Percentiles rank a stretch among this genome's conserved stretches.
Evolutionary conservation across 37 sponge, comb jelly and placozoan species (phyloP).

Genomic region (Bolinopsis microptera): DNA sequence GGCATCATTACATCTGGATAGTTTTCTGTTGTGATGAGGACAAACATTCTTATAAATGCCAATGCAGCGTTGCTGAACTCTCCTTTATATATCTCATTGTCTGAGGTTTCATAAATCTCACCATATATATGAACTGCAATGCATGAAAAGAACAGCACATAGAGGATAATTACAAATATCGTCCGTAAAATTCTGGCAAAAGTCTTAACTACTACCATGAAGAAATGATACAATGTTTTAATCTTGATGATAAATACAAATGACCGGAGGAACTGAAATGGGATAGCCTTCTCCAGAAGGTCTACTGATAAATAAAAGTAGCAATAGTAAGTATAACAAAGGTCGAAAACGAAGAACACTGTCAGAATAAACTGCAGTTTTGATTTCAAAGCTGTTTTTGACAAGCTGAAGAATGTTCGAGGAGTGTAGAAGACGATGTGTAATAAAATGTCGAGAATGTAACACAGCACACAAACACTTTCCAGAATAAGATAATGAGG

Average conservation of each 20-base stretch:
- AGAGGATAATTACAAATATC: slow-evolving; percentile 68
- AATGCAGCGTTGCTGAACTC: slow-evolving; percentile 72
- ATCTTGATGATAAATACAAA: background rate
- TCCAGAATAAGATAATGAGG: background rate
- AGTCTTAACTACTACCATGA: background rate
- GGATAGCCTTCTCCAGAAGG: background rate
- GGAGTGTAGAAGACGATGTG: slow-evolving; percentile 11
- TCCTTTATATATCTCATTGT: slow-evolving; percentile 34
- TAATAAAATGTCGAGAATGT: background rate
- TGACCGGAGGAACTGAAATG: slow-evolving; percentile 4
- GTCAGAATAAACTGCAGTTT: slow-evolving; percentile 9
- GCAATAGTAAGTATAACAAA: background rate
- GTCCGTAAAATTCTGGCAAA: background rate
- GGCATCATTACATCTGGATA: slow-evolving; percentile 70
- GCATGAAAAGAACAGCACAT: slow-evolving; percentile 73
- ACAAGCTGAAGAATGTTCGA: background rate
- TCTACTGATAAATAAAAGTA: background rate
- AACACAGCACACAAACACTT: background rate
- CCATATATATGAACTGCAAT: slow-evolving; percentile 75
- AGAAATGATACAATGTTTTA: background rate
- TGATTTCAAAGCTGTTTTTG: background rate
- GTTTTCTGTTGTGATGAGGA: slow-evolving; percentile 79
- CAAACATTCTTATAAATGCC: slow-evolving; percentile 70
- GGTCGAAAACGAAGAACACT: background rate
- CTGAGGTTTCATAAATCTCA: background rate